Evolutionary conservation across 2,888 invertebrate species (phyloP).

Genomic region (Orthosia cruda): DNA sequence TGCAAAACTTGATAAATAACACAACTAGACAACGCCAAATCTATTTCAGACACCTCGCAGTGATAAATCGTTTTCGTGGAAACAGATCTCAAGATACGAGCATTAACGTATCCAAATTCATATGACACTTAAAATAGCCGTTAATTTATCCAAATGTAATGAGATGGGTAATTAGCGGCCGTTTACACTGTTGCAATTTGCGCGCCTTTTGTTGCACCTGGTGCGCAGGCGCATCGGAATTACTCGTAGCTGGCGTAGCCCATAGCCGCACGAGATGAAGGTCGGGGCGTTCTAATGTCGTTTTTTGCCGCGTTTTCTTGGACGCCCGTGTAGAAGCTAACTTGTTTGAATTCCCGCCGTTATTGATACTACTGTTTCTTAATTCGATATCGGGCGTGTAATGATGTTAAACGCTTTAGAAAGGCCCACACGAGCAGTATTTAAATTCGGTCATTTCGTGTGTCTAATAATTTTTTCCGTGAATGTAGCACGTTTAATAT

Average conservation of each 20-base stretch:
- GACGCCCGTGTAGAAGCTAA: slow-evolving; percentile 11
- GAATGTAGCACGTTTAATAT: not conserved
- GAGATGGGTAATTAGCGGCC: slow-evolving; percentile 46
- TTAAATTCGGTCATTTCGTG: slow-evolving; percentile 3
- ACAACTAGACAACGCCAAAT: slow-evolving; percentile 23
- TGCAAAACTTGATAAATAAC: slow-evolving; percentile 29
- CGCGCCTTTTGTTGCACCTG: slow-evolving; percentile 69
- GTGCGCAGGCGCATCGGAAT: slow-evolving; percentile 76
- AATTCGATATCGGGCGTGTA: not conserved
- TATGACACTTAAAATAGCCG: slow-evolving; percentile 6
- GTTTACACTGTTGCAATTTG: slow-evolving; percentile 52
- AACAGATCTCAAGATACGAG: slow-evolving; percentile 4
- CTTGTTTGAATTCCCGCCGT: slow-evolving; percentile 44
- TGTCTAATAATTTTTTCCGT: not conserved
- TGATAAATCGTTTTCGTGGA: slow-evolving; percentile 21
- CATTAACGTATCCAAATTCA: slow-evolving; percentile 8
- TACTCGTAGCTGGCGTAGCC: slow-evolving; percentile 51
- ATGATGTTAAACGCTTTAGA: not conserved
- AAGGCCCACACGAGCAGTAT: not conserved
- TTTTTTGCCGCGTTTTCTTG: slow-evolving; percentile 74
- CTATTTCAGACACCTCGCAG: slow-evolving; percentile 11
- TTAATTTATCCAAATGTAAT: slow-evolving; percentile 36
- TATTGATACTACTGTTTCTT: slow-evolving; percentile 28
- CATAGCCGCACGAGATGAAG: slow-evolving; percentile 77
- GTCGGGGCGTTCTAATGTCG: slow-evolving; percentile 84